Conservation (phyloP, 2,113 vertebrate genomes). For the Apistogramma diplotaenia region DNA sequence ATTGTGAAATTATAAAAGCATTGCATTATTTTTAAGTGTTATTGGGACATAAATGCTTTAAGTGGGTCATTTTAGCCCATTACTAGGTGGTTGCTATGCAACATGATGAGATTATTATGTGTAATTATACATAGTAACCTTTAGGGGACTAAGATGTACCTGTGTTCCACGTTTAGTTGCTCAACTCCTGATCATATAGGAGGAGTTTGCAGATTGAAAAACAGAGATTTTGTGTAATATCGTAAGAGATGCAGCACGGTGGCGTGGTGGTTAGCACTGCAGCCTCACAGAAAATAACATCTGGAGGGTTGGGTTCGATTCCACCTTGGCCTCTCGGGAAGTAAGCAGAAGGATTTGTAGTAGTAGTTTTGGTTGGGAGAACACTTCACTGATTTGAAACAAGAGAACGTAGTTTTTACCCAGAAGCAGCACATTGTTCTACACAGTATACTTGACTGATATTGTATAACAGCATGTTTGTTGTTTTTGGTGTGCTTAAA, state of each 20-base stretch:
- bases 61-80: background rate
- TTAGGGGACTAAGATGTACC: background rate
- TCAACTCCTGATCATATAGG: background rate
- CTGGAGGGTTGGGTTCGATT: no score
- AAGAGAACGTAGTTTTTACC: slow-evolving; percentile 11
- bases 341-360: background rate
- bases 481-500: slow-evolving; percentile 34
- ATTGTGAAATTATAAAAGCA: background rate
- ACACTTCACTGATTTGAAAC: slow-evolving; percentile 22
- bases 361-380: background rate
- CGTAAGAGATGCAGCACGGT: no score
- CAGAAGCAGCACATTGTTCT: slow-evolving; percentile 28
- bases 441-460: background rate
- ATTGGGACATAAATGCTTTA: background rate
- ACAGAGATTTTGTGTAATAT: background rate
- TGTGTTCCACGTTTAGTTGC: background rate
- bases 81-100: background rate
- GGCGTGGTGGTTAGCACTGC: no score
- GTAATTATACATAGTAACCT: background rate
- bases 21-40: no score
- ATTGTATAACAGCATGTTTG: slow-evolving; percentile 7
- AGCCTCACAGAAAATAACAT: no score
- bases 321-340: no score
- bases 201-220: background rate
- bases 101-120: background rate